A percentile compares a stretch with the other conserved stretches of the same genome.
Conservation (phyloP, 2,797 vertebrate genomes). For the Sandelia bainsii region DNA sequence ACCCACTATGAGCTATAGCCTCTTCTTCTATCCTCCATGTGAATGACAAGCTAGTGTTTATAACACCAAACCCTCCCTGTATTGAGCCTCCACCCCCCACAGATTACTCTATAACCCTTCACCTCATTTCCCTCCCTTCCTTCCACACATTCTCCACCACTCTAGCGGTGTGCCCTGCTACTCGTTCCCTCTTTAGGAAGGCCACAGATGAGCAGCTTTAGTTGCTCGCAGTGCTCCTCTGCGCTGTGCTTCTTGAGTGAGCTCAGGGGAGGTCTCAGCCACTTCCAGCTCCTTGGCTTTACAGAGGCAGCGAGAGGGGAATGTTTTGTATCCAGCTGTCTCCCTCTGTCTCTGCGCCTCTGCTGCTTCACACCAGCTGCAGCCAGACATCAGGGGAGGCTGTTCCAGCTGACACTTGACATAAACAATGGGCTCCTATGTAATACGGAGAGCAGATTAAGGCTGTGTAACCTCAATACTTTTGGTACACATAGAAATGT, state of each 20-base stretch:
- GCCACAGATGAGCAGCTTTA: slow-evolving; percentile 33
- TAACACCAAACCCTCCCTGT: slow-evolving; percentile 52
- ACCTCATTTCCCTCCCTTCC: slow-evolving; percentile 52
- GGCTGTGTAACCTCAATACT: not conserved
- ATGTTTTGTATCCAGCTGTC: slow-evolving; percentile 77
- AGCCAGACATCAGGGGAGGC: slow-evolving; percentile 72
- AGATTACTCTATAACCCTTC: slow-evolving; percentile 55
- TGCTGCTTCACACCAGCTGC: slow-evolving; percentile 79
- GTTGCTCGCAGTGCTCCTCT: slow-evolving; percentile 11
- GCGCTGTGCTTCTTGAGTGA: slow-evolving; percentile 44
- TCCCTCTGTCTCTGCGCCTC: slow-evolving; percentile 58
- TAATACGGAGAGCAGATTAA: slow-evolving; percentile 15
- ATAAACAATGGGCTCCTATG: slow-evolving; percentile 73
- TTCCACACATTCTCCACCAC: slow-evolving; percentile 28
- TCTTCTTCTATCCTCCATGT: slow-evolving; percentile 58
- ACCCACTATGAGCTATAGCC: slow-evolving; percentile 60
- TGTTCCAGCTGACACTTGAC: slow-evolving; percentile 73
- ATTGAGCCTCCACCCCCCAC: not conserved
- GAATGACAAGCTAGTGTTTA: slow-evolving; percentile 71
- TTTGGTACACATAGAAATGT: not conserved
- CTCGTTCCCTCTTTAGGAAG: slow-evolving; percentile 20
- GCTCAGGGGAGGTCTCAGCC: slow-evolving; percentile 61
- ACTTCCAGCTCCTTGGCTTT: slow-evolving; percentile 48
- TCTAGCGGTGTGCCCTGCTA: slow-evolving; percentile 25
- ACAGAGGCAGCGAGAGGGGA: slow-evolving; percentile 20